A percentile compares a stretch with the other conserved stretches of the same genome.
Evolutionary conservation across 2,797 vertebrate genomes (phyloP).

Genomic region (Platyrinchus mystaceus): DNA sequence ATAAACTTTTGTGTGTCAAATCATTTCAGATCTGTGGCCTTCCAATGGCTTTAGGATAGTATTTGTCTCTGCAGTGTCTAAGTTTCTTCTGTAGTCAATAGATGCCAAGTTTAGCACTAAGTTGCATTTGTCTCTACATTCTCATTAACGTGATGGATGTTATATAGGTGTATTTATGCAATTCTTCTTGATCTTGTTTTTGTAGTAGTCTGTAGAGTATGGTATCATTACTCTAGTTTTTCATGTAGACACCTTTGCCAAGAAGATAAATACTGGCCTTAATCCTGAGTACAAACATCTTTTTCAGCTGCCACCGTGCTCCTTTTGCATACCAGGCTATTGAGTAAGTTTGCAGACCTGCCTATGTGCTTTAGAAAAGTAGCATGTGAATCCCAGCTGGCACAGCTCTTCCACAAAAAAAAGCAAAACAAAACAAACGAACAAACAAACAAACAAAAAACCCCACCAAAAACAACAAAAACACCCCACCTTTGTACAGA

Average conservation of each 20-base stretch:
- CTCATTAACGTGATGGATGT: slow-evolving; percentile 52
- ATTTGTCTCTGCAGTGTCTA: slow-evolving; percentile 15
- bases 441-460: too few relatives aligned
- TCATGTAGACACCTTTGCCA: slow-evolving; percentile 31
- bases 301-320: slow-evolving; percentile 14
- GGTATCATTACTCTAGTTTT: slow-evolving; percentile 46
- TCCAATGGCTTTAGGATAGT: background rate
- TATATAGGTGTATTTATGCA: slow-evolving; percentile 50
- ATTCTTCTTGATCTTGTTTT: slow-evolving; percentile 62
- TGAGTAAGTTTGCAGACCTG: background rate
- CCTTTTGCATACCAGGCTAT: slow-evolving; percentile 13
- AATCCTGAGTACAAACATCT: slow-evolving; percentile 18
- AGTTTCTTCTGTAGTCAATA: slow-evolving; percentile 43
- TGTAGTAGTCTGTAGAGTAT: slow-evolving; percentile 29
- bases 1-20: background rate
- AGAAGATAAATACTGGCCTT: slow-evolving; percentile 49
- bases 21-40: background rate
- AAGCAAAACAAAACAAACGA: too few relatives aligned
- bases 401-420: background rate
- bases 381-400: background rate
- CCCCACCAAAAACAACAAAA: too few relatives aligned
- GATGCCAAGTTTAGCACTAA: slow-evolving; percentile 35
- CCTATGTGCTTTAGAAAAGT: background rate
- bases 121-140: slow-evolving; percentile 46
- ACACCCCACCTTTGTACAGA: background rate